Percentiles rank a stretch among this genome's conserved stretches.
Conservation (phyloP, 2,888 invertebrate genomes). For the Minunthozetes semirufus region DNA sequence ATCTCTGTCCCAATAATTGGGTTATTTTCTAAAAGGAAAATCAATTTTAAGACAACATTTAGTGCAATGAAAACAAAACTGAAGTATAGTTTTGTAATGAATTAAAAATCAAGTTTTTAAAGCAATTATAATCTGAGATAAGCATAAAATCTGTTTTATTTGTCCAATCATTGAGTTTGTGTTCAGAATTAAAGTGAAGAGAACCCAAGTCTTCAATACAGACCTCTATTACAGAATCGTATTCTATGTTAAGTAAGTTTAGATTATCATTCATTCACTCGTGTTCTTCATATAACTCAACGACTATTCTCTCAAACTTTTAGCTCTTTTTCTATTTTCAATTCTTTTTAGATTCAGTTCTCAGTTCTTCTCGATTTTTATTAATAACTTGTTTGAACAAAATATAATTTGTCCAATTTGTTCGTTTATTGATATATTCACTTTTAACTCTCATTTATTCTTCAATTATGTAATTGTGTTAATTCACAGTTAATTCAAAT, state of each 20-base stretch:
- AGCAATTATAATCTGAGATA: background rate
- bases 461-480: constrained; percentile 12
- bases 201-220: background rate
- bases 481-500: background rate
- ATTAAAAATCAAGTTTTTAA: no score
- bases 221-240: constrained; percentile 19
- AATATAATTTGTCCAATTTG: no score
- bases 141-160: background rate
- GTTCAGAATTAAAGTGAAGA: background rate
- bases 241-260: constrained; percentile 20
- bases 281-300: background rate
- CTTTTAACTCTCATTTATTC: no score
- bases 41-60: no score
- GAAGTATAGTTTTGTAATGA: no score
- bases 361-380: background rate
- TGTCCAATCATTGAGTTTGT: background rate
- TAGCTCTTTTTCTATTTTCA: background rate
- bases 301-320: background rate
- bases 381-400: background rate
- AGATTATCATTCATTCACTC: constrained; percentile 13
- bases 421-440: background rate
- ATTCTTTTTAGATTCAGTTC: background rate
- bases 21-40: no score
- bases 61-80: no score
- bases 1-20: no score